Percentiles rank a stretch among this genome's conserved stretches.
Conservation (phyloP, 2,797 vertebrate genomes). For the Muraenolepis orangiensis region DNA sequence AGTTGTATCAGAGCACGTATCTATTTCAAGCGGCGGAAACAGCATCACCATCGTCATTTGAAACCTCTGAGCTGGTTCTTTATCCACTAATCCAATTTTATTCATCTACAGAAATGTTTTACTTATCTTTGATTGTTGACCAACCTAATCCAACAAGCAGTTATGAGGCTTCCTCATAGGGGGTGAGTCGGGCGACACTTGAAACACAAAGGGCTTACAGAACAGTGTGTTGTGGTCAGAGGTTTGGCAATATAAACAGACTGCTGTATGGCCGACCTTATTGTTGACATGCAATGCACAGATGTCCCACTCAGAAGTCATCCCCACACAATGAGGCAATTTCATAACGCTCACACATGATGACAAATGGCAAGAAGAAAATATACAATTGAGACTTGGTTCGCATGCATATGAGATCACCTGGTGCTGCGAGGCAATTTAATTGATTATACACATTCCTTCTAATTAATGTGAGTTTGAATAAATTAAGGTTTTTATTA, state of each 20-base stretch:
- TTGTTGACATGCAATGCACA: constrained; percentile 32
- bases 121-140: not conserved
- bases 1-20: not conserved
- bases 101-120: constrained; percentile 10
- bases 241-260: constrained; percentile 14
- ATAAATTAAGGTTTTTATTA: constrained; percentile 71
- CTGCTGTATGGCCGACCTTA: constrained; percentile 24
- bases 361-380: constrained; percentile 31
- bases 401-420: constrained; percentile 65
- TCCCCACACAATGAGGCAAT: constrained; percentile 22
- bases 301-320: constrained; percentile 41
- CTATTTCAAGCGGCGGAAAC: not conserved
- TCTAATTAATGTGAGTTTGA: constrained; percentile 72
- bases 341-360: constrained; percentile 29
- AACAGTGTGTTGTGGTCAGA: constrained; percentile 27
- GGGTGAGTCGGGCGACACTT: too few species aligned
- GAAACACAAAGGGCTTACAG: constrained; percentile 18
- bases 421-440: constrained; percentile 64
- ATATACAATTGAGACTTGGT: constrained; percentile 43
- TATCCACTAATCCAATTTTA: not conserved
- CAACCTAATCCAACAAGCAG: constrained; percentile 10
- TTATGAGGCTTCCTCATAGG: constrained; percentile 7
- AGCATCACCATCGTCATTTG: too few species aligned
- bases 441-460: constrained; percentile 69
- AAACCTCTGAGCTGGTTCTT: too few species aligned